A percentile compares a stretch with the other conserved stretches of the same genome.
Evolutionary conservation across 1,140 invertebrate genomes (phyloP).

Genomic region (Hyphantria cunea): DNA sequence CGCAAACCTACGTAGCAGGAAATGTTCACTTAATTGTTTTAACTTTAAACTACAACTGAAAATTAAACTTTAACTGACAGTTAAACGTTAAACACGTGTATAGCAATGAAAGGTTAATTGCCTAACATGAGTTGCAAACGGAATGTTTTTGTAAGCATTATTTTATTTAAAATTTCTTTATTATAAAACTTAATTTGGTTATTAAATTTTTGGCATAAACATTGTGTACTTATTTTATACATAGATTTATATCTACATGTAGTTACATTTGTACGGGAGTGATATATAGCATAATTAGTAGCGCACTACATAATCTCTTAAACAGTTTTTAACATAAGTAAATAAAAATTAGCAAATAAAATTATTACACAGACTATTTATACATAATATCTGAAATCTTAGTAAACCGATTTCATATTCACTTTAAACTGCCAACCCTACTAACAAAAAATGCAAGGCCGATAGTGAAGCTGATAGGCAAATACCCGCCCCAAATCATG

Average conservation of each 20-base stretch:
- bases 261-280: no score
- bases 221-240: no score
- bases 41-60: not conserved
- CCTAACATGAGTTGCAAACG: not conserved
- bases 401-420: slow-evolving; percentile 45
- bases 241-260: no score
- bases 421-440: slow-evolving; percentile 38
- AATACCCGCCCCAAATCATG: slow-evolving; percentile 71
- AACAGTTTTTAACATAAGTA: no score
- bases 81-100: not conserved
- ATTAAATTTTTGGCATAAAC: no score
- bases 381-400: slow-evolving; percentile 34
- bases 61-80: not conserved
- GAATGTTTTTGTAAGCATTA: not conserved
- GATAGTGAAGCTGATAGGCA: slow-evolving; percentile 65
- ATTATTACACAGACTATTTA: no score
- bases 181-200: no score
- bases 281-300: no score
- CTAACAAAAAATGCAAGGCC: slow-evolving; percentile 50
- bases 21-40: slow-evolving; percentile 4
- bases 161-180: not conserved
- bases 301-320: no score
- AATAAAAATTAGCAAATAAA: no score
- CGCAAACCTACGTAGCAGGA: not conserved
- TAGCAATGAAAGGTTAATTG: not conserved